A percentile compares a stretch with the other conserved stretches of the same genome.
phyloP scores from a whole-genome alignment of 2,797 vertebrate genomes.

The Eulemur mongoz region DNA sequence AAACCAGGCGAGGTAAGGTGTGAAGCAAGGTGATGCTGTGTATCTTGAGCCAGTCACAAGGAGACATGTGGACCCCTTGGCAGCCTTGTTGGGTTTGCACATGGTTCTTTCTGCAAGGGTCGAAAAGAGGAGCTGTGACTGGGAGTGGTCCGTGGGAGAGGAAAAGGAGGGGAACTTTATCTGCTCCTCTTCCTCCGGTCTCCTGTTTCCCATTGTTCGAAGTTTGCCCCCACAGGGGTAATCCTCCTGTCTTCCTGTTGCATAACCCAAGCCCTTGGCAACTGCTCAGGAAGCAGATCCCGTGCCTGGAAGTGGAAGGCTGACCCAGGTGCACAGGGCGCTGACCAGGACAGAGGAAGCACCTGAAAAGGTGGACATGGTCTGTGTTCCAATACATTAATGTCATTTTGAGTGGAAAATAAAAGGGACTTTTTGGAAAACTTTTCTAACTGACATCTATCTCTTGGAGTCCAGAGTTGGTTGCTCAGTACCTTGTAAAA shows the following conservation, averaged over 20 bases:
- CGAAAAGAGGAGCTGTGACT: background rate
- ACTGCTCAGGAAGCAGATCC: background rate
- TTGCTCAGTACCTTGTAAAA: background rate
- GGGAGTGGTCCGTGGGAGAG: background rate
- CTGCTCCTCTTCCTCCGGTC: background rate
- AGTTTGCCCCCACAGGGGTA: background rate
- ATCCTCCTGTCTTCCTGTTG: background rate
- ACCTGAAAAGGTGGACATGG: background rate
- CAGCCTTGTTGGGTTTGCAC: background rate
- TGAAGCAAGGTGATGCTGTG: background rate
- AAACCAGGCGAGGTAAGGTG: background rate
- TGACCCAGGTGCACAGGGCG: background rate
- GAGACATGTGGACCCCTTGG: rapidly evolving
- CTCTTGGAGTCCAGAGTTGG: background rate
- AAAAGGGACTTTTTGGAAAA: background rate
- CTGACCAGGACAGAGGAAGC: background rate
- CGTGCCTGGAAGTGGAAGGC: background rate
- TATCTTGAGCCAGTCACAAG: background rate
- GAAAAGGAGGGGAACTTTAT: background rate
- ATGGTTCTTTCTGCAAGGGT: background rate
- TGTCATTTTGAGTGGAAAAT: background rate
- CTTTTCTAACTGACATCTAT: background rate
- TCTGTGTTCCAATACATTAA: background rate
- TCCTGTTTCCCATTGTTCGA: background rate
- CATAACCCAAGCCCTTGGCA: background rate